These are phyloP conservation scores for Rhinophrynus dorsalis DNA, from an alignment of 2,797 vertebrate species.

Conservation along the genomic window DNA sequence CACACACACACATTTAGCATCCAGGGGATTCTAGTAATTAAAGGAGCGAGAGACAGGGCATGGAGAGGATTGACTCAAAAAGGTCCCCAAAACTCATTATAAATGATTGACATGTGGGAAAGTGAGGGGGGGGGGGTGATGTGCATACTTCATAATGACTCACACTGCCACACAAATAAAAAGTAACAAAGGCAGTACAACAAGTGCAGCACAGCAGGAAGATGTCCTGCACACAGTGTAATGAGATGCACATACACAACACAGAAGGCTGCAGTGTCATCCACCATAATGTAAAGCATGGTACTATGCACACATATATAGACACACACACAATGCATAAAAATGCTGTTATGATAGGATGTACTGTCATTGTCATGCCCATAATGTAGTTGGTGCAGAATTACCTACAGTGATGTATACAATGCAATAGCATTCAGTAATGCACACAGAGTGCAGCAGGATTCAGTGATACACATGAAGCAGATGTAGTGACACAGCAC, in stretches of 20 bases:
- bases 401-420: no score
- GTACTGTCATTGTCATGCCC: no score
- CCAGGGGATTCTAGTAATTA: slow-evolving; percentile 4
- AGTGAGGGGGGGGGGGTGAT: not conserved
- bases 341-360: no score
- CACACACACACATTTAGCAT: not conserved
- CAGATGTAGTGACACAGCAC: no score
- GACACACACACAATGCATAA: no score
- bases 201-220: not conserved
- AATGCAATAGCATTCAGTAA: no score
- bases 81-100: slow-evolving; percentile 35
- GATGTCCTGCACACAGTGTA: not conserved
- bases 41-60: not conserved
- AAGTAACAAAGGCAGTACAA: not conserved
- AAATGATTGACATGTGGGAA: slow-evolving; percentile 25
- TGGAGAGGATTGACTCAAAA: not conserved
- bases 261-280: not conserved
- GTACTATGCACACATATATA: no score
- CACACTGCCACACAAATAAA: not conserved
- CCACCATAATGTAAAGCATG: no score
- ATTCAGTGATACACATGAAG: no score
- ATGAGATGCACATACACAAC: not conserved
- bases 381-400: no score
- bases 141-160: not conserved
- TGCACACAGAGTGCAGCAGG: no score